Conservation (phyloP, 2,888 invertebrate species). For the Volucella bombylans region DNA sequence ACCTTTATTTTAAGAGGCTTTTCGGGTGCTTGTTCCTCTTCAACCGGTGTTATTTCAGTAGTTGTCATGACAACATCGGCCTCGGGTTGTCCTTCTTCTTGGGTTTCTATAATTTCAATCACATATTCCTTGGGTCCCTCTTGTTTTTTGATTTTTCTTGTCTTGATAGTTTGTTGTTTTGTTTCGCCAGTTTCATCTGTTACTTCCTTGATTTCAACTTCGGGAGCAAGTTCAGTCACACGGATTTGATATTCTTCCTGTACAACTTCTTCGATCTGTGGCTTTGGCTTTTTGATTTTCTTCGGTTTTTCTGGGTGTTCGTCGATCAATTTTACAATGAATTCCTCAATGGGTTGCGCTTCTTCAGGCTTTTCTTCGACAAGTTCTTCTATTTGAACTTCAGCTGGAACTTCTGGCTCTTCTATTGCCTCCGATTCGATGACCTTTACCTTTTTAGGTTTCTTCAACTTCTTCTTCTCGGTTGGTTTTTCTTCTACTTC, state of each 20-base stretch:
- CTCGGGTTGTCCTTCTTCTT: constrained; percentile 81
- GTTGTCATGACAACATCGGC: constrained; percentile 82
- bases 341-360: constrained; percentile 35
- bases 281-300: constrained; percentile 73
- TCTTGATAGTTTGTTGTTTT: constrained; percentile 79
- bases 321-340: constrained; percentile 46
- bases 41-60: constrained; percentile 79
- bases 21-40: constrained; percentile 76
- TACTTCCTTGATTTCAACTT: constrained; percentile 80
- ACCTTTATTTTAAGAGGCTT: constrained; percentile 75
- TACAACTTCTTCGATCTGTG: constrained; percentile 49
- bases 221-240: constrained; percentile 79
- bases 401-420: constrained; percentile 83
- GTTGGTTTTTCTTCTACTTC: constrained; percentile 43
- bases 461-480: constrained; percentile 68
- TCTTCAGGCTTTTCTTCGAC: constrained; percentile 45
- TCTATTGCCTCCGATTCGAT: constrained; percentile 81
- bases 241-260: constrained; percentile 76
- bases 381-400: constrained; percentile 55
- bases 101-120: constrained; percentile 81
- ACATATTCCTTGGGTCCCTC: constrained; percentile 82
- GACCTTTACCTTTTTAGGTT: constrained; percentile 81
- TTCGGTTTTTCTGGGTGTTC: constrained; percentile 75
- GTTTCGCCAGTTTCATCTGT: constrained; percentile 78
- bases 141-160: constrained; percentile 81